phyloP scores from a whole-genome alignment of 2,797 vertebrate species.

The Halcyon leucocephala region DNA sequence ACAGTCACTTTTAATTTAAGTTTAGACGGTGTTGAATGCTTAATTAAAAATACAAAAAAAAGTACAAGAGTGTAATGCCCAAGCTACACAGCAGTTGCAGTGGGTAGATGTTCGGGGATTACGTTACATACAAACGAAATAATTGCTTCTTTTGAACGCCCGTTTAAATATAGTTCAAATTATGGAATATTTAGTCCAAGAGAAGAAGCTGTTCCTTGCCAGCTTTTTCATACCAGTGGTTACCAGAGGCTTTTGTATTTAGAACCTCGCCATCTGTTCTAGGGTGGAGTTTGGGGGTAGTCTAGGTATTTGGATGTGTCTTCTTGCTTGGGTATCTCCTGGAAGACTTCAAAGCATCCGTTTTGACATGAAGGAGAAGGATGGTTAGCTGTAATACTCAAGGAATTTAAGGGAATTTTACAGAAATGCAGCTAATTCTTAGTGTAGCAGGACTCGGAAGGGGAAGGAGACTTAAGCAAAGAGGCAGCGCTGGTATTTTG shows the following conservation, averaged over 20 bases:
- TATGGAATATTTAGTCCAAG: slow-evolving; percentile 34
- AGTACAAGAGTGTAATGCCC: not conserved
- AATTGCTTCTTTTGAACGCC: not conserved
- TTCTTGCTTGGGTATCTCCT: slow-evolving; percentile 12
- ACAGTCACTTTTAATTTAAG: slow-evolving; percentile 41
- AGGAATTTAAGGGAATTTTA: slow-evolving; percentile 19
- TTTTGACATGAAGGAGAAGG: not conserved
- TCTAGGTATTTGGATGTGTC: slow-evolving; percentile 21
- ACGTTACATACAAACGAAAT: not conserved
- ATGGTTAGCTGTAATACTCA: not conserved
- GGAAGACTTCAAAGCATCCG: slow-evolving; percentile 36
- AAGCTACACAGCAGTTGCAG: not conserved
- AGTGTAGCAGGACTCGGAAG: not conserved
- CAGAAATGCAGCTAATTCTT: not conserved
- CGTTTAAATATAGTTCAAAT: slow-evolving; percentile 5
- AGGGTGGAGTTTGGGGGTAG: slow-evolving; percentile 28
- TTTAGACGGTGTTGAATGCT: not conserved
- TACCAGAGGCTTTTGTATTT: slow-evolving; percentile 54
- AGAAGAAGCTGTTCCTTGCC: slow-evolving; percentile 19
- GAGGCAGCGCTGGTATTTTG: not conserved
- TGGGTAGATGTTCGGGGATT: not conserved
- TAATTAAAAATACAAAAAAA: not conserved
- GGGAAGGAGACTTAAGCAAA: not conserved
- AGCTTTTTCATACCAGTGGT: slow-evolving; percentile 40
- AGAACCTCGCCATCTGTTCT: slow-evolving; percentile 27